Conservation (phyloP, 2,113 vertebrate genomes). For the Cynocephalus volans region DNA sequence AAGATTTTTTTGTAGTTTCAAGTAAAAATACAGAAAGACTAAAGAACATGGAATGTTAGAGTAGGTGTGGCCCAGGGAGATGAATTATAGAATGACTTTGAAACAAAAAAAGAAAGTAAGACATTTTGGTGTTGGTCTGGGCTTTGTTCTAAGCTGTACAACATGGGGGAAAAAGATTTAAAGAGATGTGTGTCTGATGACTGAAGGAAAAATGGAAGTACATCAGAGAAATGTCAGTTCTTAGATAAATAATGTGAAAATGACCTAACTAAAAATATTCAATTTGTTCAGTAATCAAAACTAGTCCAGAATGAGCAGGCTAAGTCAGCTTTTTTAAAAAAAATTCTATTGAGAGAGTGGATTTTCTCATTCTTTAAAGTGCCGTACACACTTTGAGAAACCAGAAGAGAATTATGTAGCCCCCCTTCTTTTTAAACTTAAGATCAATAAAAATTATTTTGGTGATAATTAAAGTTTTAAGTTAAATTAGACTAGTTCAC, state of each 20-base stretch:
- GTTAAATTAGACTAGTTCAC: not conserved
- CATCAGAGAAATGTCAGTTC: conserved; percentile 64
- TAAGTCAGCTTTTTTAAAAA: not conserved
- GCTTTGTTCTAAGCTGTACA: conserved; percentile 21
- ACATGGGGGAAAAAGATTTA: not conserved
- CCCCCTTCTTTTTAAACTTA: not conserved
- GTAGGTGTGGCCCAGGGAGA: not conserved
- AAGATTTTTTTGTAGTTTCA: not conserved
- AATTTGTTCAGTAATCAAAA: conserved; percentile 75
- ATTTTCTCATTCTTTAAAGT: conserved; percentile 39
- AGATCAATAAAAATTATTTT: not conserved
- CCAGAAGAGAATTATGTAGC: not conserved
- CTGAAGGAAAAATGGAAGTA: conserved; percentile 37
- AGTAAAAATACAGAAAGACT: not conserved
- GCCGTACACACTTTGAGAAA: not conserved
- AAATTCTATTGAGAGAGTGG: conserved; percentile 12
- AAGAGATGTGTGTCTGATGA: not conserved
- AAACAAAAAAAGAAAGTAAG: conserved; percentile 38
- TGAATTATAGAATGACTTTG: conserved; percentile 27
- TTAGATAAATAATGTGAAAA: conserved; percentile 76
- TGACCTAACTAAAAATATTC: conserved; percentile 70
- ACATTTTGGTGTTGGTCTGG: not conserved
- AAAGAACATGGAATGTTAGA: not conserved
- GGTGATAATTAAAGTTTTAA: not conserved
- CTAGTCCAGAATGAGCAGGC: conserved; percentile 11